Conservation (phyloP, 2,797 vertebrate species). For the Anabas testudineus region DNA sequence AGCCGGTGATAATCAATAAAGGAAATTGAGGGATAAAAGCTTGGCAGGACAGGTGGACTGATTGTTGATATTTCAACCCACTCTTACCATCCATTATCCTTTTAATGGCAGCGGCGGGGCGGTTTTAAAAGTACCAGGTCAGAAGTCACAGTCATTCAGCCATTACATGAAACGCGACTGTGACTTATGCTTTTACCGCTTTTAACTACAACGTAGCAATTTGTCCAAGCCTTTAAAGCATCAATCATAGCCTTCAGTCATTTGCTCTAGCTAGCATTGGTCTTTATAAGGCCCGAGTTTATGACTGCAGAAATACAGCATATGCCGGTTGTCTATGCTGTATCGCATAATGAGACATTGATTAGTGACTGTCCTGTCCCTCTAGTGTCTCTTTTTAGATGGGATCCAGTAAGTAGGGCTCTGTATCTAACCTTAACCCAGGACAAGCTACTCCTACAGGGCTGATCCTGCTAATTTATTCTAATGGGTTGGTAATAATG, state of each 20-base stretch:
- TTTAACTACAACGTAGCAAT: slow-evolving; percentile 63
- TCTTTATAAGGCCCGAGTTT: slow-evolving; percentile 43
- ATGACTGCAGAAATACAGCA: slow-evolving; percentile 31
- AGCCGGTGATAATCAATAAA: slow-evolving; percentile 53
- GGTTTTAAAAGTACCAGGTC: slow-evolving; percentile 38
- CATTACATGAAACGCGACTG: slow-evolving; percentile 52
- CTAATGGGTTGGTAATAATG: slow-evolving; percentile 77
- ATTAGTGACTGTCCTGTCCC: slow-evolving; percentile 54
- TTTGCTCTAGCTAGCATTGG: slow-evolving; percentile 42
- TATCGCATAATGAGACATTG: slow-evolving; percentile 65
- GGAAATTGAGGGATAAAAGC: slow-evolving; percentile 58
- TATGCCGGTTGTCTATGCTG: slow-evolving; percentile 33
- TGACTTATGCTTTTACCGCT: slow-evolving; percentile 58
- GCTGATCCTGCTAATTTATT: slow-evolving; percentile 76
- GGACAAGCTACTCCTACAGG: slow-evolving; percentile 37
- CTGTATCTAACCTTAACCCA: slow-evolving; percentile 55
- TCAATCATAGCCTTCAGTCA: slow-evolving; percentile 61
- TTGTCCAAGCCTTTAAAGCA: slow-evolving; percentile 42
- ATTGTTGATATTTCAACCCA: slow-evolving; percentile 40
- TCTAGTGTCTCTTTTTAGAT: slow-evolving; percentile 42
- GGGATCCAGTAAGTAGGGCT: slow-evolving; percentile 42
- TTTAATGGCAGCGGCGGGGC: slow-evolving; percentile 18
- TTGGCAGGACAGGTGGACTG: slow-evolving; percentile 32
- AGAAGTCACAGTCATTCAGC: slow-evolving; percentile 52
- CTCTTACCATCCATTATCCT: slow-evolving; percentile 47